Percentiles rank a stretch among this genome's conserved stretches.
Conservation (phyloP, 2,797 vertebrate species). For the Huso huso region DNA sequence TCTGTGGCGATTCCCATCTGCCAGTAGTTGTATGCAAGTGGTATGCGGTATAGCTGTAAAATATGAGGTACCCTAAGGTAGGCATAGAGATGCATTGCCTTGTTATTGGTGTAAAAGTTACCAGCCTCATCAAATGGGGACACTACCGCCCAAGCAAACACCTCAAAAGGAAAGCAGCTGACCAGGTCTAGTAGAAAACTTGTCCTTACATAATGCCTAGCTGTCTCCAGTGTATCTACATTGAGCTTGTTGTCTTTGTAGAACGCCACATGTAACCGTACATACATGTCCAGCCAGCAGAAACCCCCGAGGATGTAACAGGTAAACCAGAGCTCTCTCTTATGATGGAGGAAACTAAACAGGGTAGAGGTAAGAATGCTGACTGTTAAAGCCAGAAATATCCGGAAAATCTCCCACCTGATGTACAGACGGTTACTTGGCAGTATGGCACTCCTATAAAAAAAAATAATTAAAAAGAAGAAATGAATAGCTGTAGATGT, state of each 20-base stretch:
- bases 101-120: conserved; percentile 13
- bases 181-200: conserved; percentile 23
- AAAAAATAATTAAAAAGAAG: neutral
- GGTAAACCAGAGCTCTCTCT: conserved; percentile 17
- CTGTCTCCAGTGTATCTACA: conserved; percentile 23
- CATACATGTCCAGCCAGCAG: conserved; percentile 28
- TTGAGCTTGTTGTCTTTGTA: conserved; percentile 19
- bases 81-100: conserved; percentile 21
- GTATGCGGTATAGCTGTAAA: conserved; percentile 25
- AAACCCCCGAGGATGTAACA: conserved; percentile 15
- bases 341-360: conserved; percentile 23
- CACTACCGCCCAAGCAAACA: conserved; percentile 13
- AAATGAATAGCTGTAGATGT: neutral
- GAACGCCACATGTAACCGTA: conserved; percentile 25
- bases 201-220: conserved; percentile 21
- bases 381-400: conserved; percentile 10
- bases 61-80: conserved; percentile 22
- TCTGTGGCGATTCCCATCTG: conserved; percentile 16
- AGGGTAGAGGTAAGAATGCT: conserved; percentile 18
- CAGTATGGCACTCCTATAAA: conserved; percentile 23
- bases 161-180: conserved; percentile 28
- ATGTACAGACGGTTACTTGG: conserved; percentile 17
- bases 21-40: conserved; percentile 15
- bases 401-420: conserved; percentile 23
- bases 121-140: conserved; percentile 11